phyloP scores from a whole-genome alignment of 2,797 vertebrate genomes.

The Nothura maculosa region DNA sequence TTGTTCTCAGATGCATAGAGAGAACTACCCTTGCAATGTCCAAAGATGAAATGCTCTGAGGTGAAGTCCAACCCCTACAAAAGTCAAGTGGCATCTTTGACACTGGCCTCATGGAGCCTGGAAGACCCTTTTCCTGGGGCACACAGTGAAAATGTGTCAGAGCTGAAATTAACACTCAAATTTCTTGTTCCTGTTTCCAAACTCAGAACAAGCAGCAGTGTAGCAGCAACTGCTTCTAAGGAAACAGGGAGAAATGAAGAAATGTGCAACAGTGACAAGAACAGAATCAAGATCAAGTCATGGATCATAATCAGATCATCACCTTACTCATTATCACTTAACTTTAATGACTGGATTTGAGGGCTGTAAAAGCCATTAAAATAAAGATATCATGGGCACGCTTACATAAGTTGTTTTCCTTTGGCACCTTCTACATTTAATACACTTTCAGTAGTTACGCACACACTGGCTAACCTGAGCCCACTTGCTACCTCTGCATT shows the following conservation, averaged over 20 bases:
- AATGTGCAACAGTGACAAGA: neutral
- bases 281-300: neutral
- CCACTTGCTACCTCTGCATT: neutral
- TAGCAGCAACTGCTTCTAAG: neutral
- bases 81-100: neutral
- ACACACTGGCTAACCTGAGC: neutral
- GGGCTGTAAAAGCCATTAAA: neutral
- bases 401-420: neutral
- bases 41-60: neutral
- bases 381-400: neutral
- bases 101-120: neutral
- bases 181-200: neutral
- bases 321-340: neutral
- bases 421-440: neutral
- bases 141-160: rapidly evolving
- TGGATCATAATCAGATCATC: neutral
- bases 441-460: neutral
- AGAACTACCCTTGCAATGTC: neutral
- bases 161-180: neutral
- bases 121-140: neutral
- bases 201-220: neutral
- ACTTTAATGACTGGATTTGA: neutral
- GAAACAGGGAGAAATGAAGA: neutral
- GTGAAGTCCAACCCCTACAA: neutral
- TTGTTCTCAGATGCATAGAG: neutral